Base-by-base conservation (phyloP, 2,888 invertebrate genomes). In the Meandrusa payeni region DNA sequence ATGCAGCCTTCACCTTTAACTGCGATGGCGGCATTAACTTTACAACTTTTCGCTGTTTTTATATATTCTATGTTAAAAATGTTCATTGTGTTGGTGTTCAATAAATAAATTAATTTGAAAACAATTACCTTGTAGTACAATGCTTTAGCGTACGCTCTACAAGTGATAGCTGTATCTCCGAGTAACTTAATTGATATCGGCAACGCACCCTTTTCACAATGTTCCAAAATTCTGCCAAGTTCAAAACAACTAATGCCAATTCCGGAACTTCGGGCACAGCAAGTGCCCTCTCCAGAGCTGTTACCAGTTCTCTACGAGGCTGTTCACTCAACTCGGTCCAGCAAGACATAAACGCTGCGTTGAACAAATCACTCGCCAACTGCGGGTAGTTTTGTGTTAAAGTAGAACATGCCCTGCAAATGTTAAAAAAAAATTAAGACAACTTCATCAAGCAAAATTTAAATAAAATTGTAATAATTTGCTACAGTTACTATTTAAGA, bases 211-310 rank as follows among this genome's bases (percentile, higher is more conserved):
- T 95, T 95, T 68, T 99, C 99, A 63, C 99, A 99, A 72, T 99
- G 99, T 65, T 99, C 99, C 95, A 99, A 96, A 99, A 99, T 74
- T 99, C 99, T 0, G 98, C 98, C 50, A 99, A 86, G 83, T 99
- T 99, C 6, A 99, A 88, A 47, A 99, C 94, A 0, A 97, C 95
- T 59, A 98, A 95, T 0, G 97, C 97, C 13, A 98, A 94, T 76
- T 99, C 98, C 0, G 98, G 97, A 40, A 97, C 91, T 68, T 98
- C 98, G 1, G 96, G 96, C 0, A 97, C 95, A 51, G 92, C 91
- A 6, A 99, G 83, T 0, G 98, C 98, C 61, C 94, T 93, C 59
- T 97, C 94, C 13, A 99, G 79, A 19, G 95, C 94, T 20, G 91
- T 86, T 2, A 97, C 95, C 2, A 99, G 85, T 59, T 97, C 96